These are phyloP conservation scores for Saturnia pavonia DNA, from an alignment of 2,888 invertebrate species.

Conservation along the genomic window DNA sequence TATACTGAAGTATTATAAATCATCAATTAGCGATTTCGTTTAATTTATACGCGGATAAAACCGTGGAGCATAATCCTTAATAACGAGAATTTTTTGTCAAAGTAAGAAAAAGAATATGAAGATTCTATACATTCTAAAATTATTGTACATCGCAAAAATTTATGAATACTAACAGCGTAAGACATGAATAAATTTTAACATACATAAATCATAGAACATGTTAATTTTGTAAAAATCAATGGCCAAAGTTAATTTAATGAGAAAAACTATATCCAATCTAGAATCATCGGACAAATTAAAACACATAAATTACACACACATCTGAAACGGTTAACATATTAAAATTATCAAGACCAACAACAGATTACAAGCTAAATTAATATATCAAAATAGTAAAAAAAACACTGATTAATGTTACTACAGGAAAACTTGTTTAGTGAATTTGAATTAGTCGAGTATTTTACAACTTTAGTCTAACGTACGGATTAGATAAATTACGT, in stretches of 20 bases:
- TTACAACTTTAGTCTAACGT: conserved; percentile 16
- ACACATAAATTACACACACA: conserved; percentile 8
- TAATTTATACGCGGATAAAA: too few relatives aligned
- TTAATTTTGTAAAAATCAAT: neutral
- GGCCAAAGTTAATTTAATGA: neutral
- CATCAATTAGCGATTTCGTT: too few relatives aligned
- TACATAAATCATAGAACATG: neutral
- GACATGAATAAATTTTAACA: neutral
- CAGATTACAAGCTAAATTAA: conserved; percentile 23
- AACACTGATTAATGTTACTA: neutral
- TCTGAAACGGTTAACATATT: neutral
- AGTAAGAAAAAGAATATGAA: too few relatives aligned
- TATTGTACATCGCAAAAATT: too few relatives aligned
- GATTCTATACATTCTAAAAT: too few relatives aligned
- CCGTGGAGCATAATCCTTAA: too few relatives aligned
- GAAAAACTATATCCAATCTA: neutral
- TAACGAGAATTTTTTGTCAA: too few relatives aligned
- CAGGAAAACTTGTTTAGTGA: conserved; percentile 26
- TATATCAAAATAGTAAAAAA: neutral
- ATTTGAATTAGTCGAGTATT: conserved; percentile 26
- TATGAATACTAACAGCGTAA: too few relatives aligned
- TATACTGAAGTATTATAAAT: too few relatives aligned
- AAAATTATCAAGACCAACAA: conserved; percentile 27
- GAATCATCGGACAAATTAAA: neutral
- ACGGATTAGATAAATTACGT: conserved; percentile 21